Base-by-base conservation (phyloP, 2,113 vertebrate genomes). In the Gavia stellata region DNA sequence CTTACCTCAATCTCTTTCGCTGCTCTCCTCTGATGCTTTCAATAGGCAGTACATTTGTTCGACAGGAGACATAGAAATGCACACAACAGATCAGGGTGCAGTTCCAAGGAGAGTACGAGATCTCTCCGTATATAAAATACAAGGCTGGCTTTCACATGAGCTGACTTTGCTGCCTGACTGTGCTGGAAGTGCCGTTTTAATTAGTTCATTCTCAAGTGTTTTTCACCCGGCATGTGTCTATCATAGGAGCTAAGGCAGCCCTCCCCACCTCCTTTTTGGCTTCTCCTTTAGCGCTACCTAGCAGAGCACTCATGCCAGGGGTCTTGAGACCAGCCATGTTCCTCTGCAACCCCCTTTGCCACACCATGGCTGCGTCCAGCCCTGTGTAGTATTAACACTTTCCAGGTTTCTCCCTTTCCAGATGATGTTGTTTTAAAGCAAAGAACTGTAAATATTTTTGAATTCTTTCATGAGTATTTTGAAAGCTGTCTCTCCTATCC, bases 401-500 rank as follows among this genome's bases (percentile, higher is more conserved):
- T 96, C 95, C 97, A 97, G 92, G 86, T 97, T 96, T 97, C 53
- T 87, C 67, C 36, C 26, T 79, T 85, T 91, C 94, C 95, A 97
- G 91, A 94, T 81, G 88, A 94, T 88, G 88, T 66, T 94, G 74
- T 90, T 96, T 97, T 77, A 96, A 97, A 95, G 96, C 52, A 96
- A 92, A 95, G 81, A 80, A 97, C 58, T 94, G 95, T 96, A 96
- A 96, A 96, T 96, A 96, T 96, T 96, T 96, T 95, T 49, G 65
- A 96, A 97, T 96, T 96, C 94, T 95, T 96, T 96, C 93, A 96
- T 66, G 92, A 86, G 66, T 97, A 95, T 94, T 97, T 97, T 96
- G 96, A 96, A 97, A 97, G 94, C 85, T 92, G 94, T 84, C 78
- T 94, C 81, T 94, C 91, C 89, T 75, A 94, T 88, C 95, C 96